phyloP scores from a whole-genome alignment of 1,140 invertebrate species.

The Mercenaria mercenaria region DNA sequence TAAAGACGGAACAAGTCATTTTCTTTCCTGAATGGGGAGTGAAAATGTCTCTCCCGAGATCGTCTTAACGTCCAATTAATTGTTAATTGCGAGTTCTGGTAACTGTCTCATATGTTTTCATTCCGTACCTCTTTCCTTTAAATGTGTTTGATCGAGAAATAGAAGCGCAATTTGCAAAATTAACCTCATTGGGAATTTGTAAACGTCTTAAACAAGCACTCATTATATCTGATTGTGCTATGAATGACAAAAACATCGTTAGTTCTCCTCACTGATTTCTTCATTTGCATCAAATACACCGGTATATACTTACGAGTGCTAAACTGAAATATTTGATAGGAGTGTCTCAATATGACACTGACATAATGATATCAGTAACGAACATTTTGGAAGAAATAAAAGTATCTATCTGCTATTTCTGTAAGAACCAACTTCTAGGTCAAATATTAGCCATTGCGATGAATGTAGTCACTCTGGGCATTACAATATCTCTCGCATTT shows the following conservation, averaged over 20 bases:
- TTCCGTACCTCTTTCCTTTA: slow-evolving; percentile 7
- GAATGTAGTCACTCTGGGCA: no score
- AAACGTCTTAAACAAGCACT: slow-evolving; percentile 34
- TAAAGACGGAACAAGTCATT: slow-evolving; percentile 6
- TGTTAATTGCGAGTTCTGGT: slow-evolving; percentile 34
- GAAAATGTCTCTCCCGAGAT: slow-evolving; percentile 34
- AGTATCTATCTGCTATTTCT: no score
- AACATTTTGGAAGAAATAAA: no score
- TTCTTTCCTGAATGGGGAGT: not conserved
- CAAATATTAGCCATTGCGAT: no score
- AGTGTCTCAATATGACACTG: no score
- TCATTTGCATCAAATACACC: no score
- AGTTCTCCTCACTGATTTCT: not conserved
- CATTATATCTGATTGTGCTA: slow-evolving; percentile 21
- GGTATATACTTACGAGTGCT: no score
- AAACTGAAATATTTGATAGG: no score
- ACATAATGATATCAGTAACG: no score
- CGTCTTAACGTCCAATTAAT: slow-evolving; percentile 15
- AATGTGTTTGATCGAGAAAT: slow-evolving; percentile 49
- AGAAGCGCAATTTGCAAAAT: slow-evolving; percentile 47
- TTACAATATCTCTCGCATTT: no score
- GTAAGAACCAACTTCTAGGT: no score
- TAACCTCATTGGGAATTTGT: slow-evolving; percentile 42
- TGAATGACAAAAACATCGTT: slow-evolving; percentile 15
- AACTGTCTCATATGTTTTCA: slow-evolving; percentile 63